Evolutionary conservation across 2,113 vertebrate species (phyloP), one percentile per base, ranked within the genome.

Genomic region (Theristicus caerulescens): DNA sequence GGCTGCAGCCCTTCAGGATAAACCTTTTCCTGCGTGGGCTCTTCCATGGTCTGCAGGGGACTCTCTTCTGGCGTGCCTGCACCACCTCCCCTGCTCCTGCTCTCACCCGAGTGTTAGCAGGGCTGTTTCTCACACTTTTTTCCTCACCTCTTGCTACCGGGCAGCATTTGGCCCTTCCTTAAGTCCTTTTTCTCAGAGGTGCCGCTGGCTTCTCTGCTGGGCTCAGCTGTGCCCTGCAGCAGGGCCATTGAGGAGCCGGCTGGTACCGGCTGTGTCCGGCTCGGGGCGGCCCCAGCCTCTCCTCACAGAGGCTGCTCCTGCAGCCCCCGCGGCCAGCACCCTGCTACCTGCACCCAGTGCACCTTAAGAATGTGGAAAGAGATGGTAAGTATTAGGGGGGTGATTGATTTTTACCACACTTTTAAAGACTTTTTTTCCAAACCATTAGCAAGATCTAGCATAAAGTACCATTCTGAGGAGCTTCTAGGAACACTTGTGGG

Each of bases 261-360:
- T 4, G 24, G 62, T 36, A 13, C 12, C 1, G 19, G 36, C 31
- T 49, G 29, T 16, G 27, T 38, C 22, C 0, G 5, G 26, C 36
- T 27, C 0, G 2, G 24, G 34, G 18, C 22, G 38, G 29, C 25
- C 32, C 11, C 1, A 1, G 9, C 5, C 10, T 34, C 18, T 11
- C 66, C 71, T 82, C 55, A 32, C 29, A 58, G 29, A 42, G 31
- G 13, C 21, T 6, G 27, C 16, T n/a, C 13, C 26, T 59, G 47
- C 17, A 62, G 40, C 15, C 13, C 31, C 20, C 0, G 1, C 31
- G 55, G 29, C 19, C 54, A 42, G 10, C 19, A 34, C 22, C 51
- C 32, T 21, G 27, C 9, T 52, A 11, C 47, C 66, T 17, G 11
- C 44, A 24, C 17, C 31, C 16, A 25, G 0, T 26, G 58, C 38